Evolutionary conservation across 2,113 vertebrate genomes (phyloP).

Genomic region (Ictalurus furcatus): DNA sequence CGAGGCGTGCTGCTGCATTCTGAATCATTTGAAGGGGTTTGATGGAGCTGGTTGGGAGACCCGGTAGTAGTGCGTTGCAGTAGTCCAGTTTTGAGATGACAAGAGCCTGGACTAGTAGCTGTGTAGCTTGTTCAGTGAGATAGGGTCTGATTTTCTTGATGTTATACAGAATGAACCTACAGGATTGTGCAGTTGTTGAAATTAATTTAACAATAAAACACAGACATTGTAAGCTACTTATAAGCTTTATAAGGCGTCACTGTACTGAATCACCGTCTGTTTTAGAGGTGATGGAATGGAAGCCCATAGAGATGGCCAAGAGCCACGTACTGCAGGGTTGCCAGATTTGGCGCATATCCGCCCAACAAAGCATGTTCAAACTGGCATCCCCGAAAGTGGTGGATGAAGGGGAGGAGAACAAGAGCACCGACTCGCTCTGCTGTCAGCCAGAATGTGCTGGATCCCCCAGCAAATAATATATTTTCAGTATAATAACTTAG

Average conservation of each 20-base stretch:
- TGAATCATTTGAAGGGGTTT: no score
- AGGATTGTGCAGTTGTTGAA: no score
- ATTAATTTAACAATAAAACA: neutral
- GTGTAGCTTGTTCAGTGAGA: no score
- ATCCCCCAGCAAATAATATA: neutral
- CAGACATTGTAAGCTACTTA: neutral
- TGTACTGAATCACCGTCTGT: neutral
- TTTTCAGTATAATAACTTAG: slow-evolving; percentile 7
- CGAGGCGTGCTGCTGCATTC: no score
- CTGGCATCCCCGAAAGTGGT: slow-evolving; percentile 25
- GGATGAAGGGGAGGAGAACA: slow-evolving; percentile 9
- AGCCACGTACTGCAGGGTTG: neutral
- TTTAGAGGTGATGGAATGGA: neutral
- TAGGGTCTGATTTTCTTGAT: no score
- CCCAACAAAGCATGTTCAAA: neutral
- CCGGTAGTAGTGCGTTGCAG: no score
- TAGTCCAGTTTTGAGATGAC: no score
- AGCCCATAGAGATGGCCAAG: neutral
- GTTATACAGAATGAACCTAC: no score
- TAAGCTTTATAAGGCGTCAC: neutral
- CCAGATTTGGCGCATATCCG: neutral
- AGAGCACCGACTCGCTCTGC: slow-evolving; percentile 9
- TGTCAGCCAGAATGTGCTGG: neutral
- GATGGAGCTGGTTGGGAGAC: no score
- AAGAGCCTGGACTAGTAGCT: no score